phyloP scores from a whole-genome alignment of 2,113 vertebrate species.

The Pogonocichla stellata region DNA sequence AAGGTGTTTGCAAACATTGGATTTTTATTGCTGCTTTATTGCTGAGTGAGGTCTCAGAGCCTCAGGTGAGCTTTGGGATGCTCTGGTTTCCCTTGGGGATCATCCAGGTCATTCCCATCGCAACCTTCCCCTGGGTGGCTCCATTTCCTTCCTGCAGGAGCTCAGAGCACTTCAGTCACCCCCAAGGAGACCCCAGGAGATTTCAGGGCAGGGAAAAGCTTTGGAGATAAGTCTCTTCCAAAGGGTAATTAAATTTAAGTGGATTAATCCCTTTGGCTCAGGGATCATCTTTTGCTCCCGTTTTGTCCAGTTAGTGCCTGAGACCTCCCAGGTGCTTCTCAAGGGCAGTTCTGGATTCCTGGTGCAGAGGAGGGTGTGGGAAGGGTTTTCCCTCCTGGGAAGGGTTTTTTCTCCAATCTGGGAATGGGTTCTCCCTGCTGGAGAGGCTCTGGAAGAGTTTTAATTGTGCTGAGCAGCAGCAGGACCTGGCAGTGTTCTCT shows the following conservation, averaged over 20 bases:
- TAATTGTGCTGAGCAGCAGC: not conserved
- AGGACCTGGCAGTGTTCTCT: not conserved
- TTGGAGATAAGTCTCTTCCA: not conserved
- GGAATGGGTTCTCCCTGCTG: not conserved
- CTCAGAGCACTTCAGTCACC: rapidly evolving
- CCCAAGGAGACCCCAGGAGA: not conserved
- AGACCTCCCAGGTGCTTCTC: not conserved
- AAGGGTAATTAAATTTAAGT: conserved; percentile 17
- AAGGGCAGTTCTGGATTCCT: not conserved
- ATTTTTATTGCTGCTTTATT: not conserved
- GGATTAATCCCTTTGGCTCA: not conserved
- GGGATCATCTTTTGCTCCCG: not conserved
- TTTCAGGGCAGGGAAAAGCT: not conserved
- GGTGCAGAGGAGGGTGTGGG: not conserved
- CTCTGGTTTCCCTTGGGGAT: not conserved
- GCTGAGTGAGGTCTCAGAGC: rapidly evolving
- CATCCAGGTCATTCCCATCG: not conserved
- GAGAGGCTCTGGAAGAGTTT: not conserved
- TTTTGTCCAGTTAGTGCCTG: not conserved
- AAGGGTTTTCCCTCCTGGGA: not conserved
- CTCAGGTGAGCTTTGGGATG: not conserved
- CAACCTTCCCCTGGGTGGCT: not conserved
- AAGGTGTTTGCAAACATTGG: not conserved
- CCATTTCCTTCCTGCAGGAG: not conserved
- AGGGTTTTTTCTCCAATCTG: not conserved